phyloP scores from a whole-genome alignment of 1,140 invertebrate genomes.

The Diachasma alloeum region DNA sequence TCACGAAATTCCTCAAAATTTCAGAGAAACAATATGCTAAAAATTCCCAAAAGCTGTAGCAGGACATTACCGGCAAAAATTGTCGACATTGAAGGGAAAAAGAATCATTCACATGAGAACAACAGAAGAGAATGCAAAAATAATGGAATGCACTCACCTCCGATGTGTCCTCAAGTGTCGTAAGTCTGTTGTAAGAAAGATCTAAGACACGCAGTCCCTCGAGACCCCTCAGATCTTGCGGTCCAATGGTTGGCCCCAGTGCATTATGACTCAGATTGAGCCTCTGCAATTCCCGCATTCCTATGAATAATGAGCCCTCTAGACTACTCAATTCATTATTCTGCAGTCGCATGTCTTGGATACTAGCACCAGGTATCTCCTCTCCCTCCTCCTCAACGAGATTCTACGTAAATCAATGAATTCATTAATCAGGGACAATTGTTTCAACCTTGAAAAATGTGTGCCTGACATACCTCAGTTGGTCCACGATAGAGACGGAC shows the following conservation, averaged over 20 bases:
- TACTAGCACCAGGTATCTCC: constrained; percentile 64
- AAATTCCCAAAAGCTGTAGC: too few relatives aligned
- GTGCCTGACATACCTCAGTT: constrained; percentile 68
- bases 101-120: constrained; percentile 3
- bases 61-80: too few relatives aligned
- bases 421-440: background rate
- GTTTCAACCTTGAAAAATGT: background rate
- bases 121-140: background rate
- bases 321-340: constrained; percentile 75
- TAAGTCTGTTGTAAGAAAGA: constrained; percentile 78
- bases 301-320: constrained; percentile 75
- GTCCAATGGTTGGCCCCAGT: constrained; percentile 72
- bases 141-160: constrained; percentile 68
- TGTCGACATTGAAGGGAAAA: constrained; percentile 12
- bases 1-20: too few relatives aligned
- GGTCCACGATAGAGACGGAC: constrained; percentile 69
- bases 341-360: constrained; percentile 76
- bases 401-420: constrained; percentile 64
- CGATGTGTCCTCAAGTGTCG: constrained; percentile 79
- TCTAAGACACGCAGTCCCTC: constrained; percentile 76
- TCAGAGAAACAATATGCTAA: too few relatives aligned
- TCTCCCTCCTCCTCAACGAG: constrained; percentile 73
- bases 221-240: constrained; percentile 78
- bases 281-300: constrained; percentile 74
- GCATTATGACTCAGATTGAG: constrained; percentile 79